Percentiles rank a stretch among this genome's conserved stretches.
Evolutionary conservation across 2,113 vertebrate genomes (phyloP).

Genomic region (Columba janthina): DNA sequence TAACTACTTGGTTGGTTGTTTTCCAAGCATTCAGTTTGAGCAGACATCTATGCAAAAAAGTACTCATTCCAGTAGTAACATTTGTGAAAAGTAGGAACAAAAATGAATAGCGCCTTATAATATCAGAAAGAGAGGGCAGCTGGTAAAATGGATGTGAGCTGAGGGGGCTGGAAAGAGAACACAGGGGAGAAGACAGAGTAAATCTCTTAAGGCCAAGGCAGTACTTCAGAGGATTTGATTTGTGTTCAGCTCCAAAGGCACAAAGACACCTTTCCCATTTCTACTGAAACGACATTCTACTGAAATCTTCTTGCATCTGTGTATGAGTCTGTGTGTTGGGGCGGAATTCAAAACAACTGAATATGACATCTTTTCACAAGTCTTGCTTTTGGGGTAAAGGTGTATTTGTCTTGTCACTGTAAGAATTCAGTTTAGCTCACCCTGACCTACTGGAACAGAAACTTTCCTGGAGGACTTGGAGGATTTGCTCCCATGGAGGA

Average conservation of each 20-base stretch:
- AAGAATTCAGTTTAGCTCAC: not conserved
- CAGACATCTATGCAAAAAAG: not conserved
- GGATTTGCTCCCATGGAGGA: not conserved
- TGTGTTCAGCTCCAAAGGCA: not conserved
- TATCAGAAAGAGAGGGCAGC: not conserved
- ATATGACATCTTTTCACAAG: not conserved
- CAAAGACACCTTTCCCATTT: not conserved
- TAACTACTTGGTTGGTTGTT: not conserved
- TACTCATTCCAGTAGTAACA: not conserved
- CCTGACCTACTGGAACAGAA: not conserved
- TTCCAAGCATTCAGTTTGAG: not conserved
- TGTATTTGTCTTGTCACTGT: not conserved
- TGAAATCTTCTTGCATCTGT: not conserved
- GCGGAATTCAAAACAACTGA: not conserved
- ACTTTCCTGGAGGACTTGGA: not conserved
- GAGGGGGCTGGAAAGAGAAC: not conserved
- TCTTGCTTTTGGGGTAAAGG: not conserved
- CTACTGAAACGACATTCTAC: not conserved
- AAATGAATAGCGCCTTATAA: not conserved
- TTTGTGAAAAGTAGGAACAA: not conserved
- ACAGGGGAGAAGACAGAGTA: not conserved
- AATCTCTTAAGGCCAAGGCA: not conserved
- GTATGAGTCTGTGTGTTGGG: fast-evolving
- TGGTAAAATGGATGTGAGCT: not conserved
- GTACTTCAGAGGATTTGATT: not conserved